Evolutionary conservation across 2,797 vertebrate genomes (phyloP), one percentile per base, ranked within the genome.

Genomic region (Salarias fasciatus): DNA sequence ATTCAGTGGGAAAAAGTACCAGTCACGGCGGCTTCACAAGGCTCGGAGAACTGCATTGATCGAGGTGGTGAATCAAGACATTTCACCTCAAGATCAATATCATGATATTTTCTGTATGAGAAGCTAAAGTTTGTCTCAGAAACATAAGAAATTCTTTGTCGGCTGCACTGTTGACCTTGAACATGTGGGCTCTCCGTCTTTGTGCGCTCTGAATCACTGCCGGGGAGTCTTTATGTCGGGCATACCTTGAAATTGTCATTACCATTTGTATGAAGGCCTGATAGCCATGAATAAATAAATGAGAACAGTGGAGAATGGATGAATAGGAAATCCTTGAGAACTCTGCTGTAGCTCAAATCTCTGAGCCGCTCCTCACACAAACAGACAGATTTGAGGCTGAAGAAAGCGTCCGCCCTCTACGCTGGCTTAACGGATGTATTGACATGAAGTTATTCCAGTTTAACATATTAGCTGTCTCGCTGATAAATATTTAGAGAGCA

Each of bases 161-260:
- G 9, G 11, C 6, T 24, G 18, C 14, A 10, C n/a, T 14, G 33
- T 4, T n/a, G 9, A 6, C 33, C 8, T 11, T 10, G 42, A 43
- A 12, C 4, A 10, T 13, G 13, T 8, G 57, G 43, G 15, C 6
- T 12, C 14, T 8, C 3, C 5, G 4, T 63, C 43, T 51, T 40
- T 69, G 15, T 28, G 9, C 10, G 33, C 52, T 18, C 30, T 62
- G 40, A 73, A 24, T 54, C 36, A 50, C 35, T 46, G 15, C 30
- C 52, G 49, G 11, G 1, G 43, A 3, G 13, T 47, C 33, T 33
- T 57, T 45, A 35, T 18, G 31, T 12, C 14, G 8, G 58, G 24
- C 7, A 3, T 6, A 13, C 29, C 11, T 12, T 58, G 5, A 65
- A 54, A 36, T 48, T 6, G 15, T 36, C 11, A 8, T 10, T 14